Percentiles rank a stretch among this genome's conserved stretches.
phyloP scores from a whole-genome alignment of 2,888 invertebrate genomes.

The Uloborus plumipes region DNA sequence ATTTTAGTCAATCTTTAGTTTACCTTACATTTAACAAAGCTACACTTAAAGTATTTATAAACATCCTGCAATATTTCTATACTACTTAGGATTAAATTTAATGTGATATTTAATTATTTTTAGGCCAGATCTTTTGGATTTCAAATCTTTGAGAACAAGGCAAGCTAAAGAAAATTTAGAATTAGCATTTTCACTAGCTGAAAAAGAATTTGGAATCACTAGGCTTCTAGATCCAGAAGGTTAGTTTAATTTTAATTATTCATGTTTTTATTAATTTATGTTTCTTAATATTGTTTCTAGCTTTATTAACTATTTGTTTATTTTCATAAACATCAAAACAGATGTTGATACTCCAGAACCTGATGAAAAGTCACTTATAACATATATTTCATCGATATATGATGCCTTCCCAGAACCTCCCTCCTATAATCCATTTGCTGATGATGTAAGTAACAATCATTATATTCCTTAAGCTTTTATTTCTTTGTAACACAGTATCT shows the following conservation, averaged over 20 bases:
- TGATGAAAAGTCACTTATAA: slow-evolving; percentile 99
- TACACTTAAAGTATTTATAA: neutral
- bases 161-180: slow-evolving; percentile 95
- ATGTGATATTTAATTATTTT: neutral
- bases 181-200: slow-evolving; percentile 95
- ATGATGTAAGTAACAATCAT: slow-evolving; percentile 73
- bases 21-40: no score
- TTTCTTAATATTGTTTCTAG: neutral
- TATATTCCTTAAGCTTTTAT: no score
- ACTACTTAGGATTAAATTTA: neutral
- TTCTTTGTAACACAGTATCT: no score
- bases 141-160: slow-evolving; percentile 76
- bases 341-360: slow-evolving; percentile 99
- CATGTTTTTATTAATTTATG: neutral
- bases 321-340: slow-evolving; percentile 70
- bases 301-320: slow-evolving; percentile 1
- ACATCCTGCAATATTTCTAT: neutral
- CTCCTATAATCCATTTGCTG: slow-evolving; percentile 66
- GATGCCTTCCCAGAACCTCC: slow-evolving; percentile 98
- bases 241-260: neutral
- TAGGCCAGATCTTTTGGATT: slow-evolving; percentile 81
- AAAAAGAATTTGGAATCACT: slow-evolving; percentile 98
- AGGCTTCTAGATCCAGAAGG: slow-evolving; percentile 94
- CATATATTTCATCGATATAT: slow-evolving; percentile 99
- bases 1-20: no score